phyloP scores from a whole-genome alignment of 2,113 vertebrate genomes.

The Oophaga pumilio region DNA sequence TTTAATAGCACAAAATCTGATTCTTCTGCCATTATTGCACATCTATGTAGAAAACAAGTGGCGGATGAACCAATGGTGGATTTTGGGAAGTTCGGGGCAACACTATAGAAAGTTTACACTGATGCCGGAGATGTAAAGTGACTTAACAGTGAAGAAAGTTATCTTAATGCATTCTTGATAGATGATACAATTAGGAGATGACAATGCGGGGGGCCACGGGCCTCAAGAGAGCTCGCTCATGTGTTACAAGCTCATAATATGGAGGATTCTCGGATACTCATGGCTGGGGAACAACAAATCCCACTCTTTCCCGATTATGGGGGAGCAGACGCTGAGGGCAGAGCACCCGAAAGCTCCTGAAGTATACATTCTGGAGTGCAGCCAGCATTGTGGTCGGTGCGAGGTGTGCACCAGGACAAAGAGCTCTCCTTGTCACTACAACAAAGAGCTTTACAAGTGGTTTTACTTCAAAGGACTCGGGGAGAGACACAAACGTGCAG shows the following conservation, averaged over 20 bases:
- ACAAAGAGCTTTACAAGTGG: conserved; percentile 7
- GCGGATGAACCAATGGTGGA: not conserved
- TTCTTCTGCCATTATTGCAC: too few relatives aligned
- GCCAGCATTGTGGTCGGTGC: conserved; percentile 31
- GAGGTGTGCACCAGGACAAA: conserved; percentile 19
- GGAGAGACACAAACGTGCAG: not conserved
- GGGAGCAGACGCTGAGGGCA: not conserved
- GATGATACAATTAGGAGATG: not conserved
- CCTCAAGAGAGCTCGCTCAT: not conserved
- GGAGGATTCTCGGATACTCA: not conserved
- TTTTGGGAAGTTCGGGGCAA: not conserved
- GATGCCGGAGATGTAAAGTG: not conserved
- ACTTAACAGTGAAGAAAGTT: too few relatives aligned
- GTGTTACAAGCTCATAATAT: not conserved
- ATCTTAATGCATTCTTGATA: not conserved
- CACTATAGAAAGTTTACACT: not conserved
- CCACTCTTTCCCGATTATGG: not conserved
- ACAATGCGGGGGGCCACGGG: not conserved
- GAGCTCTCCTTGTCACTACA: not conserved
- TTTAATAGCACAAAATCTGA: not conserved
- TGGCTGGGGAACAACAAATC: conserved; percentile 16
- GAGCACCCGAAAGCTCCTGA: not conserved
- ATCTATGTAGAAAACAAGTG: not conserved
- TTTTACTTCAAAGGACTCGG: not conserved
- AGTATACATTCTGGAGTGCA: conserved; percentile 12